A percentile compares a stretch with the other conserved stretches of the same genome.
These are phyloP conservation scores for Girardia tigrina DNA, from an alignment of 2,888 invertebrate species.

Conservation along the genomic window DNA sequence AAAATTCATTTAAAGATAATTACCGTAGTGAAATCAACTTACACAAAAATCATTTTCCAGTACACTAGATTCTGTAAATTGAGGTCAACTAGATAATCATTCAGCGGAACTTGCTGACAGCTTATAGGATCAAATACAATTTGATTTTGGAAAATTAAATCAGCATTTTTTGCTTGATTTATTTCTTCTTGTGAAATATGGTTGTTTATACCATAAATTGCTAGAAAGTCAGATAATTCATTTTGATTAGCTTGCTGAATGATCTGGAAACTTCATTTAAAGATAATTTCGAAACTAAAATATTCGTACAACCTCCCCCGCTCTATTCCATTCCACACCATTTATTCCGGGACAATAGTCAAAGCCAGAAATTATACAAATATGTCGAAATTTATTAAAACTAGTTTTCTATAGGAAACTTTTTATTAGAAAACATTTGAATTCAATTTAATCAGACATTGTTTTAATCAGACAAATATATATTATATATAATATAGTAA, in stretches of 20 bases:
- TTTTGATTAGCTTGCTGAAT: not conserved
- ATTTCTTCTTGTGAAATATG: slow-evolving; percentile 69
- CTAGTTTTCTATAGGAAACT: slow-evolving; percentile 57
- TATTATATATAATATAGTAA: too few relatives aligned
- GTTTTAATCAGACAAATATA: too few relatives aligned
- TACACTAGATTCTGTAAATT: slow-evolving; percentile 58
- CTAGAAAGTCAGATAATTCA: not conserved
- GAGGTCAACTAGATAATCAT: slow-evolving; percentile 57
- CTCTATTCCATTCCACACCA: slow-evolving; percentile 80
- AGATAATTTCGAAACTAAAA: too few relatives aligned
- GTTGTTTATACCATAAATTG: slow-evolving; percentile 45
- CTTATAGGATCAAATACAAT: slow-evolving; percentile 71
- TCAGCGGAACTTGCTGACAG: slow-evolving; percentile 62
- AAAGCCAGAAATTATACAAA: slow-evolving; percentile 95
- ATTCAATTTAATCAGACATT: too few relatives aligned
- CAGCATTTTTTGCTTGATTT: slow-evolving; percentile 69
- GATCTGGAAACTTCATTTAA: not conserved
- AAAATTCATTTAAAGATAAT: too few relatives aligned
- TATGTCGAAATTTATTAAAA: slow-evolving; percentile 71
- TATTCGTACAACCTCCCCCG: slow-evolving; percentile 57
- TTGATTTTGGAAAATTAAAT: slow-evolving; percentile 83
- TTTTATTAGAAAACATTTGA: too few relatives aligned
- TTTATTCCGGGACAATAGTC: slow-evolving; percentile 74
- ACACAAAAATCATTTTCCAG: too few relatives aligned
- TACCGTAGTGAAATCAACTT: too few relatives aligned